Base-by-base conservation (phyloP, 2,888 invertebrate genomes). In the Keiferia lycopersicella region DNA sequence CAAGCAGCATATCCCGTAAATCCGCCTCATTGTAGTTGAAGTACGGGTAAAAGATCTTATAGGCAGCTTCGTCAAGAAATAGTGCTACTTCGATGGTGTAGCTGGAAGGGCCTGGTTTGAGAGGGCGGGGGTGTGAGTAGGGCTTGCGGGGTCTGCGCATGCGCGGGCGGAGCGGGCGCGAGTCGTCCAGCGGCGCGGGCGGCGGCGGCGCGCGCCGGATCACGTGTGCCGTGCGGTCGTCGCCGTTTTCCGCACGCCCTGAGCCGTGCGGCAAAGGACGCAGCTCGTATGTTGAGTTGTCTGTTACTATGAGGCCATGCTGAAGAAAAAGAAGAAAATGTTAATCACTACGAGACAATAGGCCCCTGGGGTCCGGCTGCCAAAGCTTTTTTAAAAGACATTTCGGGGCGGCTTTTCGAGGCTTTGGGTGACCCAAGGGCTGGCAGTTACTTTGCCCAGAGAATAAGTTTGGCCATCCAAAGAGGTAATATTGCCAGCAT, bases 41-140 rank as follows among this genome's bases (percentile, higher is more conserved):
- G 77, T 93, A 94, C 0, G 96, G 95, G 14, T 94, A 86, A 80
- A 96, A 96, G 38, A 94, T 92, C 75, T 93, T 93, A 76, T 96
- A 96, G 0, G 93, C 96, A 0, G 95, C 93, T 77, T 94, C 94
- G 75, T 96, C 96, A 71, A 96, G 93, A 81, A 96, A 96, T 51
- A 96, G 82, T 0, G 95, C 96, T 61, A 96, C 83, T 80, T 96
- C 96, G 48, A 96, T 87, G 2, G 94, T 95, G 67, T 94, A 90
- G 64, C 84, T 83, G 11, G 86, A 74, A 0, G 84, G 84, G 3
- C 78, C 80, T 2, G 79, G 79, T 60, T 84, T 83, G 30, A 69
- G 63, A 16, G 69, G 76, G 12, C 76, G 68, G 51, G 73, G 71
- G 45, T 63, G 65, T 14, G 66, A 61, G 72, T 74, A n/a, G 26